Percentiles rank a stretch among this genome's conserved stretches.
Conservation (phyloP, 2,888 invertebrate genomes). For the Helobdella robusta region DNA sequence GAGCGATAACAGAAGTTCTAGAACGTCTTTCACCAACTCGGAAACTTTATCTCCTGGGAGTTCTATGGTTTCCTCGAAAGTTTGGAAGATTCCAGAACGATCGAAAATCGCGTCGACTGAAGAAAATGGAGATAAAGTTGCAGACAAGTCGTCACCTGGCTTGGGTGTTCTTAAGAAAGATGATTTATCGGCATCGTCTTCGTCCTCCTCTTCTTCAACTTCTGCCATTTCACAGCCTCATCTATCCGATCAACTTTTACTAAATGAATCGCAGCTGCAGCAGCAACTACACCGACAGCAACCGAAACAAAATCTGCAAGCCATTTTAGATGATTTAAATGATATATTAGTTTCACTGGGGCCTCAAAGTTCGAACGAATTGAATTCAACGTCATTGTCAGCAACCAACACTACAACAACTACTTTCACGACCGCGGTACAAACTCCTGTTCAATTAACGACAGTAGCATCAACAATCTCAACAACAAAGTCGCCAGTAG, state of each 20-base stretch:
- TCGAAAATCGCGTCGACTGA: background rate
- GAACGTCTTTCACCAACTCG: constrained; percentile 9
- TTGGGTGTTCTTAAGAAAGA: background rate
- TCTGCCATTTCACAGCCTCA: constrained; percentile 13
- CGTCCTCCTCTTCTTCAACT: constrained; percentile 8
- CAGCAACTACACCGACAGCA: no score
- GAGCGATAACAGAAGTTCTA: constrained; percentile 7
- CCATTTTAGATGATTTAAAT: no score
- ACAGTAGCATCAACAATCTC: no score
- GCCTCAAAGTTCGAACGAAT: no score
- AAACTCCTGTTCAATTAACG: no score
- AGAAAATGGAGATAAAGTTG: background rate
- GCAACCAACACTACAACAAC: no score
- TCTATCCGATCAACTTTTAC: background rate
- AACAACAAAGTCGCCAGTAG: no score
- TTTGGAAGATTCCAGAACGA: background rate
- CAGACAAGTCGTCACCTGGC: background rate
- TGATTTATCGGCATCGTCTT: constrained; percentile 1
- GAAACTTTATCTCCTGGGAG: constrained; percentile 5
- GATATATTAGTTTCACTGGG: no score
- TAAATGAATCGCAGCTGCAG: no score
- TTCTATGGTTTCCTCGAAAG: background rate
- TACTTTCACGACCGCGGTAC: no score
- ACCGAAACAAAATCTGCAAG: no score
- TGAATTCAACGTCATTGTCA: no score